These are phyloP conservation scores for Lamprotornis superbus DNA, from an alignment of 2,113 vertebrate species.

Conservation along the genomic window DNA sequence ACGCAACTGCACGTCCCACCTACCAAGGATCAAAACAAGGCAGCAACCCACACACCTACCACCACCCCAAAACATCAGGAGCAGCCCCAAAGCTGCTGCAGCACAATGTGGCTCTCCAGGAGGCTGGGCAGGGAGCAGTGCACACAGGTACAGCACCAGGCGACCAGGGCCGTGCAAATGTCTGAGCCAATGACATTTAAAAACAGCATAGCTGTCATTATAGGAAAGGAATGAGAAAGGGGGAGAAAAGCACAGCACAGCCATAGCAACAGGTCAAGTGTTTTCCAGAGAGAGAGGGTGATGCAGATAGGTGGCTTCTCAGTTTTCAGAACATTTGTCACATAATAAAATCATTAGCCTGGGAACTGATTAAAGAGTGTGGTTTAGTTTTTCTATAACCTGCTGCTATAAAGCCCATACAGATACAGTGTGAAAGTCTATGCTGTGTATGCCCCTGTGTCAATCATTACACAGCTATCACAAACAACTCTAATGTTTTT, in stretches of 20 bases:
- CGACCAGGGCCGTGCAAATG: not conserved
- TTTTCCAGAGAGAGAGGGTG: not conserved
- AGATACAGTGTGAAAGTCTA: not conserved
- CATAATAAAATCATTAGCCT: not conserved
- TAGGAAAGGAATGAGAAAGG: not conserved
- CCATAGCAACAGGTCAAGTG: slow-evolving; percentile 50
- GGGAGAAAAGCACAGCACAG: not conserved
- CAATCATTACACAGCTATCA: not conserved
- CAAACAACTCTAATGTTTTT: not conserved
- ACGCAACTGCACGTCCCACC: accelerated
- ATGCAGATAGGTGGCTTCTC: not conserved
- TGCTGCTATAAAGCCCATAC: not conserved
- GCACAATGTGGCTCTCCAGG: not conserved
- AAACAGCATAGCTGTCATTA: not conserved
- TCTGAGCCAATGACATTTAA: not conserved
- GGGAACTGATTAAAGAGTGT: not conserved
- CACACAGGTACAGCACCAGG: not conserved
- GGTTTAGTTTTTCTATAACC: not conserved
- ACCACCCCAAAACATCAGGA: not conserved
- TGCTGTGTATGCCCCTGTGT: not conserved
- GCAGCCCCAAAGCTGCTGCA: not conserved
- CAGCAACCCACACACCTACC: not conserved
- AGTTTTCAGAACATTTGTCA: not conserved
- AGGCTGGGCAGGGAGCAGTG: not conserved
- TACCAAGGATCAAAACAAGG: not conserved